A percentile compares a stretch with the other conserved stretches of the same genome.
These are phyloP conservation scores for Diploptera punctata DNA, from an alignment of 2,888 invertebrate species.

Conservation along the genomic window DNA sequence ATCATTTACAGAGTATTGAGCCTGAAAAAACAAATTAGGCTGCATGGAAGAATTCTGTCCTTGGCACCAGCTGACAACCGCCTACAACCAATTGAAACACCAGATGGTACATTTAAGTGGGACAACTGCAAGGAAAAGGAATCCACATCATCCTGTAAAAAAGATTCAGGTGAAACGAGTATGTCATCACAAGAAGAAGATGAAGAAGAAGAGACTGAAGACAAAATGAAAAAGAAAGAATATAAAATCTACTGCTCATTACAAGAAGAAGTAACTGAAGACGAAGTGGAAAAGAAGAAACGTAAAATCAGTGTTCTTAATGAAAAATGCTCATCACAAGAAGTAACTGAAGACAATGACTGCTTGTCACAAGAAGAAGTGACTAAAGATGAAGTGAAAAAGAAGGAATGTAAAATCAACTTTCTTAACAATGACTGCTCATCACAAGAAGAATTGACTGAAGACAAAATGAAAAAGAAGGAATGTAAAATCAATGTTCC, in stretches of 20 bases:
- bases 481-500: conserved; percentile 57
- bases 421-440: too few relatives aligned
- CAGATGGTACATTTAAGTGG: conserved; percentile 32
- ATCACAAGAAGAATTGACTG: conserved; percentile 6
- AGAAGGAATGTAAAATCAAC: too few relatives aligned
- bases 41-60: conserved; percentile 54
- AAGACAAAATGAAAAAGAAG: too few relatives aligned
- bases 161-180: neutral
- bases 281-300: conserved; percentile 43
- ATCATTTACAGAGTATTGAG: conserved; percentile 9
- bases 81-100: conserved; percentile 60
- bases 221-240: too few relatives aligned
- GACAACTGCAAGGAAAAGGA: neutral
- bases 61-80: conserved; percentile 66
- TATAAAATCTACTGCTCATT: too few relatives aligned
- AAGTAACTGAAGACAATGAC: neutral
- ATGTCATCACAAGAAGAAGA: neutral
- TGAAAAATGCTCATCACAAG: too few relatives aligned
- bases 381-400: too few relatives aligned
- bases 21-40: conserved; percentile 45
- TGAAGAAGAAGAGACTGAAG: too few relatives aligned
- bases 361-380: too few relatives aligned
- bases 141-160: neutral
- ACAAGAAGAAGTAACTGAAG: neutral
- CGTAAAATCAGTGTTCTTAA: too few relatives aligned